Evolutionary conservation across 2,797 vertebrate species (phyloP).

Genomic region (Rhinogobio ventralis): DNA sequence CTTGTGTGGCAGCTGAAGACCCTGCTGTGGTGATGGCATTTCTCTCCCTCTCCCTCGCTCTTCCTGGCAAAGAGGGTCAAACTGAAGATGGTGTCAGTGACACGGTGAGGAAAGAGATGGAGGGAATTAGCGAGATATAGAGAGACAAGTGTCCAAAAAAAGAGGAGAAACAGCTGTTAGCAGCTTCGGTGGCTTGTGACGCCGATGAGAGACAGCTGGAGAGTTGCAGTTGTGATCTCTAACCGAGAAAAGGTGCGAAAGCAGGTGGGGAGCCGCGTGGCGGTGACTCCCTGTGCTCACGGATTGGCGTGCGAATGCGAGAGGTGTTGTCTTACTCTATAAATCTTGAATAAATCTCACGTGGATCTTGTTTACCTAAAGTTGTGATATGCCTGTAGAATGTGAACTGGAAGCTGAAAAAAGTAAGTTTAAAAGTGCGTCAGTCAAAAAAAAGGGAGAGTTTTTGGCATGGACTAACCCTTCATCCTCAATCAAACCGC

Average conservation of each 20-base stretch:
- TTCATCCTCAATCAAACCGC: conserved; percentile 46
- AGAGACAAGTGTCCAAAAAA: conserved; percentile 52
- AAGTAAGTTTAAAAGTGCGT: not conserved
- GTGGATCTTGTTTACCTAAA: conserved; percentile 39
- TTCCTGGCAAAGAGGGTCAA: conserved; percentile 51
- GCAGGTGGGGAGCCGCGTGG: conserved; percentile 57
- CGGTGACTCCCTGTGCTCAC: conserved; percentile 48
- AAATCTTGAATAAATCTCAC: conserved; percentile 9
- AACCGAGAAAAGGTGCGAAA: conserved; percentile 57
- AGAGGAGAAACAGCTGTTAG: conserved; percentile 51
- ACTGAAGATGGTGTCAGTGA: conserved; percentile 60
- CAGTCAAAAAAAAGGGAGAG: conserved; percentile 6
- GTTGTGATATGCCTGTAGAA: not conserved
- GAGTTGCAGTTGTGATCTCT: conserved; percentile 57
- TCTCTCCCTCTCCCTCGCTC: conserved; percentile 37
- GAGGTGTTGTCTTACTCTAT: conserved; percentile 9
- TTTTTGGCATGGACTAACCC: conserved; percentile 32
- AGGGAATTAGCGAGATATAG: conserved; percentile 20
- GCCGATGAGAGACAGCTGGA: conserved; percentile 54
- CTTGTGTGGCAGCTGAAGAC: conserved; percentile 44
- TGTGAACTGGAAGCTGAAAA: not conserved
- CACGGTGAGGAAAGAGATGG: conserved; percentile 32
- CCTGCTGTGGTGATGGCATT: conserved; percentile 42
- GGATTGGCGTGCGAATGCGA: conserved; percentile 1
- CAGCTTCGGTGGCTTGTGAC: conserved; percentile 50